Evolutionary conservation across 2,113 vertebrate species (phyloP), one percentile per base, ranked within the genome.

Genomic region (Anser brachyrhynchus): DNA sequence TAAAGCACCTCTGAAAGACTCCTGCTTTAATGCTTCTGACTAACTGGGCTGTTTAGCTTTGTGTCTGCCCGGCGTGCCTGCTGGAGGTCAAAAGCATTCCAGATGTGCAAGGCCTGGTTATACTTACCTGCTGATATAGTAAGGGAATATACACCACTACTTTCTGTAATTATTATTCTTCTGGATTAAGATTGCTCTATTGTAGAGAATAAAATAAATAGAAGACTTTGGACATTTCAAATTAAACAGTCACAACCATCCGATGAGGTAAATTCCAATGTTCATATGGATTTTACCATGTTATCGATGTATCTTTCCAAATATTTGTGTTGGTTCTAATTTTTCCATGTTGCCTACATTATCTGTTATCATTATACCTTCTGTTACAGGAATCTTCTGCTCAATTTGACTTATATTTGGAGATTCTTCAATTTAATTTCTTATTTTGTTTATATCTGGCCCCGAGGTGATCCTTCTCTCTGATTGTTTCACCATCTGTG

Each of bases 341-440:
- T 90, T 92, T 74, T 20, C 20, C 71, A 3, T 77, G 35, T 84
- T 94, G n/a, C 57, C 43, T 84, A 39, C 5, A 31, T 81, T 93
- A 74, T 41, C 58, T 88, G 46, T 64, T 95, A 87, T 78, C 84
- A 44, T 87, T 88, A 95, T 51, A 59, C 57, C 29, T 64, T 85
- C 74, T 85, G 12, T 90, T 92, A 29, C 26, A 92, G 29, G 14
- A 76, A 77, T 87, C 64, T 49, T 90, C 65, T 77, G 57, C 89
- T 89, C 73, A 58, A 23, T 90, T 89, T 93, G 73, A 95, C 67
- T 92, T 83, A 22, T 57, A 70, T 87, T 93, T 70, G 51, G 64
- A 87, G 7, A 69, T 9, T 22, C 35, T 79, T 26, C 71, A 85
- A 13, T 93, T 92, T 95, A 69, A 88, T 89, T 94, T 92, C 46